phyloP scores from a whole-genome alignment of 1,140 invertebrate species.

The Zaprionus kolodkinae region DNA sequence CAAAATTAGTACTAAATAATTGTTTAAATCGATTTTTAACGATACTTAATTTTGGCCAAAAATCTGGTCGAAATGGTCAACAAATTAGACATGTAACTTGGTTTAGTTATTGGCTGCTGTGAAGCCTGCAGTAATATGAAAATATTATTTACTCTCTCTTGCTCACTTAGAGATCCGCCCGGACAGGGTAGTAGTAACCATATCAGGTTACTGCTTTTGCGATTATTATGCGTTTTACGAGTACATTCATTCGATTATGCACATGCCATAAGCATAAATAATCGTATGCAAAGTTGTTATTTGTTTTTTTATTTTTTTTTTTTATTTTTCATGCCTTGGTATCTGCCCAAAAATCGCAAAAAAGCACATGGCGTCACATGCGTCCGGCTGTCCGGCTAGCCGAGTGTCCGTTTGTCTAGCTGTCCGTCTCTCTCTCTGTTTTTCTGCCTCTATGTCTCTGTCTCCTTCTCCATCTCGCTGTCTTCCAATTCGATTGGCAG shows the following conservation, averaged over 20 bases:
- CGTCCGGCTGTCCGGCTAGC: constrained; percentile 20
- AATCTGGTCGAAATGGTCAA: too few relatives aligned
- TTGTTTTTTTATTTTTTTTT: constrained; percentile 40
- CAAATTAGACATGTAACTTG: too few relatives aligned
- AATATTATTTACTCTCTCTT: not conserved
- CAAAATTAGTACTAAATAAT: too few relatives aligned
- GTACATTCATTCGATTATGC: constrained; percentile 10
- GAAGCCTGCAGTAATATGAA: too few relatives aligned
- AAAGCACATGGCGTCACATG: constrained; percentile 37
- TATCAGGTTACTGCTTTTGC: not conserved
- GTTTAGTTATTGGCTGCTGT: too few relatives aligned
- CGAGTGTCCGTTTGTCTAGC: constrained; percentile 23
- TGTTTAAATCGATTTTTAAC: too few relatives aligned
- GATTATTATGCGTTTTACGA: constrained; percentile 6
- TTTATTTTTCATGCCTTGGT: constrained; percentile 43
- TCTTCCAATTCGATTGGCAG: constrained; percentile 45
- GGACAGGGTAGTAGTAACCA: not conserved
- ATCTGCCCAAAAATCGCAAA: constrained; percentile 56
- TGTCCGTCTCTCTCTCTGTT: too few relatives aligned
- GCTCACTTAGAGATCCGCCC: not conserved
- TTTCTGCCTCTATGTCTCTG: not conserved
- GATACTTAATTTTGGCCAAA: too few relatives aligned
- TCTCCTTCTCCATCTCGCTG: constrained; percentile 11
- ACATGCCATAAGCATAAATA: constrained; percentile 16
- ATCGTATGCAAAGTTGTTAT: constrained; percentile 5